A percentile compares a stretch with the other conserved stretches of the same genome.
phyloP scores from a whole-genome alignment of 2,797 vertebrate genomes.

The Sebastes elongatus region DNA sequence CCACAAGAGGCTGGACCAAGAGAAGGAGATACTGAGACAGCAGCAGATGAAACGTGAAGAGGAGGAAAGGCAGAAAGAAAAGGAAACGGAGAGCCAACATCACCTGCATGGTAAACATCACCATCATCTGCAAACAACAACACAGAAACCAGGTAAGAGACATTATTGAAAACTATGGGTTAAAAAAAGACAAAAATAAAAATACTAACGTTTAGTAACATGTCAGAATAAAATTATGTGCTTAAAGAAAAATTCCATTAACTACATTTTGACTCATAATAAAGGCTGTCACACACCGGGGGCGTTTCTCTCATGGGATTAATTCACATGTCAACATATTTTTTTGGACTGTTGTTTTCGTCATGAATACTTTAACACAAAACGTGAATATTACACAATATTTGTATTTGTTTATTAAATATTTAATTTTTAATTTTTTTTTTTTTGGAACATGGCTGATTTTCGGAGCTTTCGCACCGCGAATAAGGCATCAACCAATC shows the following conservation, averaged over 20 bases:
- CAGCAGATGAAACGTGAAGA: constrained; percentile 70
- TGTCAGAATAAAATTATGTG: not conserved
- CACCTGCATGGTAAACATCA: constrained; percentile 63
- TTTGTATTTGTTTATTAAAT: too few relatives aligned
- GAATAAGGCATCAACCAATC: too few relatives aligned
- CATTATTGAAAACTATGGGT: not conserved
- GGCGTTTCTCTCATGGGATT: too few relatives aligned
- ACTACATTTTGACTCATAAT: not conserved
- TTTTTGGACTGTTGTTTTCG: too few relatives aligned
- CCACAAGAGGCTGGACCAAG: constrained; percentile 78
- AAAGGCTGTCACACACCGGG: too few relatives aligned
- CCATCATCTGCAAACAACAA: constrained; percentile 65
- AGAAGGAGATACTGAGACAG: constrained; percentile 74
- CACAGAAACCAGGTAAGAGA: constrained; percentile 74
- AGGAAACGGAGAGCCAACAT: constrained; percentile 38
- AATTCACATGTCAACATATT: too few relatives aligned
- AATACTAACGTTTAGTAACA: not conserved
- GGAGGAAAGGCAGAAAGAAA: constrained; percentile 49
- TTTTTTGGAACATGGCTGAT: too few relatives aligned
- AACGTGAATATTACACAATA: too few relatives aligned
- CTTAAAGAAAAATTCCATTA: not conserved
- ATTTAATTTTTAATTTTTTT: rapidly evolving
- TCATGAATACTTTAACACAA: too few relatives aligned
- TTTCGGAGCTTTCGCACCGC: too few relatives aligned
- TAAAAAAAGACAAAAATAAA: not conserved